A percentile compares a stretch with the other conserved stretches of the same genome.
phyloP scores from a whole-genome alignment of 2,888 invertebrate species.

The Hirudinaria manillensis region DNA sequence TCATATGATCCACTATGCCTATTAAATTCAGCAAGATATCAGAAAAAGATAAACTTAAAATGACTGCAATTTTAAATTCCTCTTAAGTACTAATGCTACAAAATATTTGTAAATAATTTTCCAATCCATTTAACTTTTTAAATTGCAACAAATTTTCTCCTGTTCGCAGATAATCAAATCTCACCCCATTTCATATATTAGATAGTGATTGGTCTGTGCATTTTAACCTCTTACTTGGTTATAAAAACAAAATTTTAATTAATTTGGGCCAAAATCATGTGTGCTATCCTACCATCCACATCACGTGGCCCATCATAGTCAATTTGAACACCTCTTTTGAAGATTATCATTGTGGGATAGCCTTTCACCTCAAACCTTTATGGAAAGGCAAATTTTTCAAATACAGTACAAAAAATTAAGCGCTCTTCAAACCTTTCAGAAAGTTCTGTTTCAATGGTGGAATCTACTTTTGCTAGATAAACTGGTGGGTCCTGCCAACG shows the following conservation, averaged over 20 bases:
- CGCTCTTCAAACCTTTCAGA: conserved; percentile 44
- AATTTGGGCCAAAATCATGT: too few relatives aligned
- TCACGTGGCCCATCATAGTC: conserved; percentile 50
- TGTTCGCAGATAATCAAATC: too few relatives aligned
- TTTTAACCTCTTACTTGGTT: too few relatives aligned
- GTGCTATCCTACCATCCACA: conserved; percentile 40
- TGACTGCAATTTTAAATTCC: too few relatives aligned
- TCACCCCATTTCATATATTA: too few relatives aligned
- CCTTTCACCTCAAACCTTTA: conserved; percentile 55
- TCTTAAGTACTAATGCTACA: too few relatives aligned
- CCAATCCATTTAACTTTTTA: too few relatives aligned
- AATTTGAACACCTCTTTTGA: conserved; percentile 49
- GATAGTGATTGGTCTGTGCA: too few relatives aligned
- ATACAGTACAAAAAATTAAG: background rate
- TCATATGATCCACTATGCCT: conserved; percentile 57
- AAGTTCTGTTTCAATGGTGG: conserved; percentile 56
- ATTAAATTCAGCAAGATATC: background rate
- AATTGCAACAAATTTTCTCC: too few relatives aligned
- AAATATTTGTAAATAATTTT: too few relatives aligned
- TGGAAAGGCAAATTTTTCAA: background rate
- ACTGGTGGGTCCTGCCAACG: conserved; percentile 52
- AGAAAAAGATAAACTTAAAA: too few relatives aligned
- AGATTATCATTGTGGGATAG: conserved; percentile 58
- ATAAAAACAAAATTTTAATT: too few relatives aligned
- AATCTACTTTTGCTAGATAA: conserved; percentile 59